Evolutionary conservation across 2,113 vertebrate genomes (phyloP), one percentile per base, ranked within the genome.

Genomic region (Megaceryle maxima): DNA sequence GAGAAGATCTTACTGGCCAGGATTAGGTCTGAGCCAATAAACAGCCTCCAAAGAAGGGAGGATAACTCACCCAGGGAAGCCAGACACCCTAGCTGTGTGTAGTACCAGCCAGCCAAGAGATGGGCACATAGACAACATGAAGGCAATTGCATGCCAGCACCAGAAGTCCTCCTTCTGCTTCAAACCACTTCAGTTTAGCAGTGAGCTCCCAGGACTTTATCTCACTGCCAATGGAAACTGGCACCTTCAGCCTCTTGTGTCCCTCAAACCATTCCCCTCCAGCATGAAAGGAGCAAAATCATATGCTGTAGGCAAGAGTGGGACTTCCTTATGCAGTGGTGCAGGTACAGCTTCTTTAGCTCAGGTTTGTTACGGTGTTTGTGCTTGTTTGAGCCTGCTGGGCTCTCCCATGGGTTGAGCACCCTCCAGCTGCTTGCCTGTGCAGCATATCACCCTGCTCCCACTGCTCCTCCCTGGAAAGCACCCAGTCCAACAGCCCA

Each of bases 331-430:
- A 46, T 60, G 44, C 74, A 69, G 44, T 10, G 35, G 19, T 2
- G 2, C 69, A 69, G 78, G 35, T 31, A 94, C 0, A 0, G 75
- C 41, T 70, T 44, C 1, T 2, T 80, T 57, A 70, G 60, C 70
- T 84, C 59, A 60, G 53, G 39, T 94, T 81, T 70, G 55, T 16
- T 26, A 33, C 18, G 53, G n/a, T 64, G 18, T 66, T 81, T 60
- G 64, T 77, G 55, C 78, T 87, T 81, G 88, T 93, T 87, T 78
- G 78, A 87, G 78, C 93, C 85, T 81, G 59, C 88, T 92, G 74
- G 55, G 64, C 78, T 92, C 60, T 69, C 35, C 60, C 64, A 24
- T 74, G 39, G 19, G 16, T 53, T 87, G 78, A 94, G 29, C 64
- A 22, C 35, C 62, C 86, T 69, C 55, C 84, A 78, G 69, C 50